Evolutionary conservation across 1,140 invertebrate species (phyloP), one percentile per base, ranked within the genome.

Genomic region (honey bee (Apis mellifera)): DNA sequence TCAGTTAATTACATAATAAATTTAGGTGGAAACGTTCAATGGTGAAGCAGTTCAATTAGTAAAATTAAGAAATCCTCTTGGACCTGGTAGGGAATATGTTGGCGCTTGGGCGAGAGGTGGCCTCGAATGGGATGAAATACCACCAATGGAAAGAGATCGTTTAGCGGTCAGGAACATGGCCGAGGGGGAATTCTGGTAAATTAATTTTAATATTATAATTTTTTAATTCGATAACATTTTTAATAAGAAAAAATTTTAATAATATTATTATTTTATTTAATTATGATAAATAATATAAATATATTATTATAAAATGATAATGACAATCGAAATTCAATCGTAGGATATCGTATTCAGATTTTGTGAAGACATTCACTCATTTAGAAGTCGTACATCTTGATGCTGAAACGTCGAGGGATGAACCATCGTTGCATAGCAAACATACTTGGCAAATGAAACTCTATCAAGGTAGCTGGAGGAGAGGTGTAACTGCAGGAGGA

Each of bases 361-460:
- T 98, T 89, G 95, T 97, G 54, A 96, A 97, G 90, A 96, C 97
- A 0, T 98, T 98, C 92, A 97, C 96, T 12, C 96, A 97, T 77
- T 93, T 98, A 71, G 98, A 98, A 94, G 96, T 98, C 26, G 97
- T 98, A 17, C 98, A 98, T 94, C 94, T 98, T 72, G 98, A 98
- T 88, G 96, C 95, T 62, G 97, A 98, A 89, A 98, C 97, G 23
- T 96, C 97, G 73, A 95, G 96, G 86, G 97, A 98, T 83, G 98
- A 99, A 92, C 95, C 97, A 0, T 97, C 97, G 15, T 94, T 98
- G 12, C 95, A 96, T 73, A 96, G 96, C 80, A 97, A 97, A 87
- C 95, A 95, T 65, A 96, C 96, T 0, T 98, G 98, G 98, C 97
- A 97, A 88, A 97, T 98, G 95, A 96, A 96, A 86, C 95, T 97